Evolutionary conservation across 2,797 vertebrate species (phyloP), one percentile per base, ranked within the genome.

Genomic region (Miichthys miiuy): DNA sequence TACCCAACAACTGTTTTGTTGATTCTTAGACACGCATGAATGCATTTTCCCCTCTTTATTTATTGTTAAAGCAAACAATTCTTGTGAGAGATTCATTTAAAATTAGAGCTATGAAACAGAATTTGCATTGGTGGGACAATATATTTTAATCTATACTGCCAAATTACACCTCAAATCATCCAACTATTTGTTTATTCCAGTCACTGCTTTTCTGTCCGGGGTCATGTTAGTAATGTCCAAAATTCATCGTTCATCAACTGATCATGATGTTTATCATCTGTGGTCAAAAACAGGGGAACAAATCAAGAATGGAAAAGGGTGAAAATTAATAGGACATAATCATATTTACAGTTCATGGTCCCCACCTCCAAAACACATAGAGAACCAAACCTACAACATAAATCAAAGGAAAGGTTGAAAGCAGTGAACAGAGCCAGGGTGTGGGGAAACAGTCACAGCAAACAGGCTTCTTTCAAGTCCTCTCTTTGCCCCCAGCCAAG

Each of bases 141-240:
- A 21, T 61, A 23, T 72, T 55, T 56, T 34, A 20, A 38, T 46
- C 17, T 34, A 13, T 54, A 16, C 55, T 14, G 21, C 12, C 20
- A 63, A 63, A 67, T 73, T 38, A 12, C 6, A 62, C 10, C 9
- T 7, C 2, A 14, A 25, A 7, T 47, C 2, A 65, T 7, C 30
- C 8, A 38, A 46, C n/a, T 27, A 6, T 5, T 30, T 38, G 12
- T 21, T 50, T 61, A 11, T 42, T 72, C 4, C 3, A 68, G 6
- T 42, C 48, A 17, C 70, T 74, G 41, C 18, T 51, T 62, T 20
- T 47, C 50, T 13, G 1, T 51, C 7, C 17, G 55, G 7, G 8
- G 6, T 72, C 61, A 30, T 51, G 67, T 81, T 82, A 83, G 64
- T 66, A 61, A 66, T 75, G 71, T 87, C 81, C 68, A 86, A 83